A percentile compares a stretch with the other conserved stretches of the same genome.
These are phyloP conservation scores for Patella caerulea DNA, from an alignment of 2,888 invertebrate genomes.

Conservation along the genomic window DNA sequence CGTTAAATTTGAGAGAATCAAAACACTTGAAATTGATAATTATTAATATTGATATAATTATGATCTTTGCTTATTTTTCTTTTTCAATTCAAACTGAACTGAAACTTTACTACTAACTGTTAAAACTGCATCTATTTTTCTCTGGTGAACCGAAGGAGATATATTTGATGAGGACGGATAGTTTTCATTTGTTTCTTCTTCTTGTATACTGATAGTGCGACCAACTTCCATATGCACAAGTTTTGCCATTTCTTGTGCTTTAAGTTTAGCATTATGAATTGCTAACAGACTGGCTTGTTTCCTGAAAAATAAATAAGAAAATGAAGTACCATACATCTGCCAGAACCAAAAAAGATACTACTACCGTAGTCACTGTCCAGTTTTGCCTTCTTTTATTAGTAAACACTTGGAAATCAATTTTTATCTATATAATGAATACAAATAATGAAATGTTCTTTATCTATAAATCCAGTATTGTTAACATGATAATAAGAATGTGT, in stretches of 20 bases:
- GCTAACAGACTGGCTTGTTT: conserved; percentile 64
- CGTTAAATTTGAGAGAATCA: neutral
- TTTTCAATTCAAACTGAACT: conserved; percentile 62
- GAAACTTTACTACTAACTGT: conserved; percentile 58
- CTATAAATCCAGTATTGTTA: too few species aligned
- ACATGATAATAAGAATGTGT: too few species aligned
- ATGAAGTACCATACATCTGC: neutral
- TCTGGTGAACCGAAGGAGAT: conserved; percentile 57
- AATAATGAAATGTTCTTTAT: too few species aligned
- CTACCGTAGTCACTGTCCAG: too few species aligned
- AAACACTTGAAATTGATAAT: neutral
- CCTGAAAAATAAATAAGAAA: conserved; percentile 41
- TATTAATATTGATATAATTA: neutral
- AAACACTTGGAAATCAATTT: too few species aligned
- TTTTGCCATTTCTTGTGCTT: conserved; percentile 65
- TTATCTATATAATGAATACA: too few species aligned
- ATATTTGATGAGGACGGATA: conserved; percentile 44
- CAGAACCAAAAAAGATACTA: neutral
- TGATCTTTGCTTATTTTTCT: conserved; percentile 48
- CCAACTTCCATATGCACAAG: conserved; percentile 63
- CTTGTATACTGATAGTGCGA: conserved; percentile 54
- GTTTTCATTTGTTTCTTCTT: conserved; percentile 60
- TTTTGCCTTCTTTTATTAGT: too few species aligned
- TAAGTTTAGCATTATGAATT: conserved; percentile 65
- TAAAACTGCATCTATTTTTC: conserved; percentile 56